These are phyloP conservation scores for Apostichopus japonicus DNA, from an alignment of 35 echinoderm and acorn worm species.

Conservation along the genomic window DNA sequence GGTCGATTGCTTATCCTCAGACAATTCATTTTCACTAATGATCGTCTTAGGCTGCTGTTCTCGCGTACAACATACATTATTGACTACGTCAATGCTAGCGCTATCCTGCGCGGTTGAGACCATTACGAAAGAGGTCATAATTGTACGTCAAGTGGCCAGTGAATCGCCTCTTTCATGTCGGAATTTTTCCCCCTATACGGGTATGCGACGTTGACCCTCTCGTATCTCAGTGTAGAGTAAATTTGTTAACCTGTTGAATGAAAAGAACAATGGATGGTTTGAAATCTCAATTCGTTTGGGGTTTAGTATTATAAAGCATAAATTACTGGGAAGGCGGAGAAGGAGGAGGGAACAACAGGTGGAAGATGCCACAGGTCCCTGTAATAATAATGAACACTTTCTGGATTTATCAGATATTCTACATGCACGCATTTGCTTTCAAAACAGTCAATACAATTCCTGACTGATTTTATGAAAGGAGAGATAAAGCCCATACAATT, in stretches of 20 bases:
- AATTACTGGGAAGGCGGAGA: background rate
- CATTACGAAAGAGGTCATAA: conserved; percentile 59
- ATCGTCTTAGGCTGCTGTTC: conserved; percentile 56
- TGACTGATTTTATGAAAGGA: too few relatives aligned
- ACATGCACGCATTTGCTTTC: too few relatives aligned
- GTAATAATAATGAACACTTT: conserved; percentile 31
- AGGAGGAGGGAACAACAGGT: conserved; percentile 26
- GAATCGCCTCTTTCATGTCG: conserved; percentile 25
- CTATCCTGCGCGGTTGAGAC: conserved; percentile 57
- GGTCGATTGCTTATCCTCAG: conserved; percentile 41
- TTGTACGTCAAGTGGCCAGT: conserved; percentile 44
- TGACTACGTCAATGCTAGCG: conserved; percentile 53
- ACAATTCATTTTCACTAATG: conserved; percentile 61
- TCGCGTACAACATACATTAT: conserved; percentile 54
- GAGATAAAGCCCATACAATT: too few relatives aligned
- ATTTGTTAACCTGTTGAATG: background rate
- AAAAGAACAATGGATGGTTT: background rate
- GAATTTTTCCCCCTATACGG: background rate
- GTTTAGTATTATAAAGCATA: background rate
- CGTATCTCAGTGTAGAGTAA: background rate
- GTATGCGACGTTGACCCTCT: background rate
- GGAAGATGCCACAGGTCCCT: conserved; percentile 39
- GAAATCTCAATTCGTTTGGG: background rate
- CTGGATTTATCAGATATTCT: conserved; percentile 3
- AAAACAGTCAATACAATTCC: too few relatives aligned